A percentile compares a stretch with the other conserved stretches of the same genome.
Conservation (phyloP, 2,113 vertebrate species). For the Daphoenositta chrysoptera region DNA sequence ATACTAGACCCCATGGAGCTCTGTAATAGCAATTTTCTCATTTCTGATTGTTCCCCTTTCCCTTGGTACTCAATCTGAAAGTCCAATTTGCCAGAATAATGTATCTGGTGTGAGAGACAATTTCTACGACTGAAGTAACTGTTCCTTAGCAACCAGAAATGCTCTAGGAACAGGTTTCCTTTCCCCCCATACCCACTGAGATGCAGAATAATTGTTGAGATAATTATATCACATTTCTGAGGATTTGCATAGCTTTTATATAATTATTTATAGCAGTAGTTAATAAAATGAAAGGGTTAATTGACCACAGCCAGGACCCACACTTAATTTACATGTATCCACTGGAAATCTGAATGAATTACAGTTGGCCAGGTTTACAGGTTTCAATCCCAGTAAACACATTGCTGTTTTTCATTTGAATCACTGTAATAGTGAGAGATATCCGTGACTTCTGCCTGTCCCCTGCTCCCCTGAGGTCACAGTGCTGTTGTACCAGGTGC, state of each 20-base stretch:
- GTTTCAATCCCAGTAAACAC: neutral
- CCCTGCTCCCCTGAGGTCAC: neutral
- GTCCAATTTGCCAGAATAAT: conserved; percentile 47
- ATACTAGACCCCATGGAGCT: conserved; percentile 29
- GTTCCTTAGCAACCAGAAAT: conserved; percentile 49
- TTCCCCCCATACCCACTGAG: neutral
- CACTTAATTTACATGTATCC: neutral
- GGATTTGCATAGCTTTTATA: neutral
- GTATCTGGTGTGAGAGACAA: conserved; percentile 29
- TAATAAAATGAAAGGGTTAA: neutral
- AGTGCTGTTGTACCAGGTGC: rapidly evolving
- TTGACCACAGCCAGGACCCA: neutral
- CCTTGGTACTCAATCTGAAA: conserved; percentile 57
- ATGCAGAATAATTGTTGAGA: conserved; percentile 8
- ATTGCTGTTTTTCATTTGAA: neutral
- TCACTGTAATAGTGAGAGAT: neutral
- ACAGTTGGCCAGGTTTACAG: neutral
- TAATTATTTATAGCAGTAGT: neutral
- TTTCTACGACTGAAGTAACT: conserved; percentile 42
- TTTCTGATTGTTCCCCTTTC: conserved; percentile 52
- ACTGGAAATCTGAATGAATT: neutral
- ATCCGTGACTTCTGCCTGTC: neutral
- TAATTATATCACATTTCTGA: conserved; percentile 27
- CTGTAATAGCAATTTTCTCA: conserved; percentile 42
- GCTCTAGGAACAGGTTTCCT: conserved; percentile 16